Conservation (phyloP, 2,113 vertebrate genomes). For the Ploceus nigricollis region DNA sequence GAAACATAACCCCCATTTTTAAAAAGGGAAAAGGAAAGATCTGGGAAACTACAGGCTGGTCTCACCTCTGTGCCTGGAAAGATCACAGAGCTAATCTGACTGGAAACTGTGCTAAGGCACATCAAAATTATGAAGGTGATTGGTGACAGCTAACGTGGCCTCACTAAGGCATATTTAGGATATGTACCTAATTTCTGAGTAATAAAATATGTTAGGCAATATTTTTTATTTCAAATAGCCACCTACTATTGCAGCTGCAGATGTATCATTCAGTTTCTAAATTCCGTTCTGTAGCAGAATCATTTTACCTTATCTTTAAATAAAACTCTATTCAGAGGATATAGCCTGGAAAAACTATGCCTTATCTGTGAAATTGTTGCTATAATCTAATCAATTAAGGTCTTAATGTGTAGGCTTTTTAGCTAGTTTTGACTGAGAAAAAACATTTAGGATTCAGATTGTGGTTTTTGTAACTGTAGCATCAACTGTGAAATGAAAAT, state of each 20-base stretch:
- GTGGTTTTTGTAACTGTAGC: not conserved
- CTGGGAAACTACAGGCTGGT: not conserved
- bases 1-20: not conserved
- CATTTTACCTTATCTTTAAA: constrained; percentile 14
- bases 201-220: not conserved
- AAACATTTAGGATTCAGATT: not conserved
- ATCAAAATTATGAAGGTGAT: not conserved
- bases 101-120: not conserved
- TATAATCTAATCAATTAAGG: constrained; percentile 31
- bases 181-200: not conserved
- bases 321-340: not conserved
- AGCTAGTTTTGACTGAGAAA: not conserved
- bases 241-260: not conserved
- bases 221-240: not conserved
- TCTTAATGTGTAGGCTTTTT: constrained; percentile 1
- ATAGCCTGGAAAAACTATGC: not conserved
- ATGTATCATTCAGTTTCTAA: not conserved
- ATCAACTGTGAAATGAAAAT: constrained; percentile 39
- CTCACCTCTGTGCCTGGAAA: not conserved
- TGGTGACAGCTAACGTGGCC: not conserved
- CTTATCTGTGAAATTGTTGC: not conserved
- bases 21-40: not conserved
- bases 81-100: not conserved
- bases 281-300: not conserved
- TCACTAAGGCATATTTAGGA: not conserved